Evolutionary conservation across 2,888 invertebrate species (phyloP), one percentile per base, ranked within the genome.

Genomic region (Torymus tubicola): DNA sequence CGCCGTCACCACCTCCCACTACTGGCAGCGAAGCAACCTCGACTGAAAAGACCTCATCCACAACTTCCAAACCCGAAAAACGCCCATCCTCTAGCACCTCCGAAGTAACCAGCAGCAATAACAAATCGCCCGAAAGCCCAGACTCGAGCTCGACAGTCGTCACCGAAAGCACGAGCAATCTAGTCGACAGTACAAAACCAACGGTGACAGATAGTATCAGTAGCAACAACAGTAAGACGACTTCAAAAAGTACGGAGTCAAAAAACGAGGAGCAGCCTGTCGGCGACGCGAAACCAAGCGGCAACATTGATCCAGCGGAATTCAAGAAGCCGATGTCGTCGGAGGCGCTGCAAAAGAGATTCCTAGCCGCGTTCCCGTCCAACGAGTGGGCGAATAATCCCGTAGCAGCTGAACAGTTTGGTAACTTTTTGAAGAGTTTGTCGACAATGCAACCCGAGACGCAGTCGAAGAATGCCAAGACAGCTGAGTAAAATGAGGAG

Each of bases 71-170:
- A 12, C 52, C 84, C 0, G 83, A 72, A 31, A 13, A 60, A 12
- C 50, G 24, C 0, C 75, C 77, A 16, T 50, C 70, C 14, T 31
- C 80, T 0, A 73, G 61, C n/a, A 71, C 72, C 10, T 69, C 83
- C 8, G 88, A 88, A 65, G 84, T 85, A 5, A 84, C 85, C 0
- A 86, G 86, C 16, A 87, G 82, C 13, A 87, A 42, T 8, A 42
- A 73, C 58, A 83, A 88, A 50, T 87, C 87, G 1, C 88, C 88
- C 0, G 88, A 87, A 10, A 89, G 88, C 79, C 88, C 88, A 0
- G 88, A 89, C 63, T 89, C 88, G 0, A 89, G 88, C 71, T 89
- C 88, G 8, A 8, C 42, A 4, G 83, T 85, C 8, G 84, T 87
- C 0, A 83, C 85, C 2, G 87, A 87, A 12, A 85, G 81, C 57